Evolutionary conservation across 1,140 invertebrate species (phyloP), one percentile per base, ranked within the genome.

Genomic region (Drosophila saltans): DNA sequence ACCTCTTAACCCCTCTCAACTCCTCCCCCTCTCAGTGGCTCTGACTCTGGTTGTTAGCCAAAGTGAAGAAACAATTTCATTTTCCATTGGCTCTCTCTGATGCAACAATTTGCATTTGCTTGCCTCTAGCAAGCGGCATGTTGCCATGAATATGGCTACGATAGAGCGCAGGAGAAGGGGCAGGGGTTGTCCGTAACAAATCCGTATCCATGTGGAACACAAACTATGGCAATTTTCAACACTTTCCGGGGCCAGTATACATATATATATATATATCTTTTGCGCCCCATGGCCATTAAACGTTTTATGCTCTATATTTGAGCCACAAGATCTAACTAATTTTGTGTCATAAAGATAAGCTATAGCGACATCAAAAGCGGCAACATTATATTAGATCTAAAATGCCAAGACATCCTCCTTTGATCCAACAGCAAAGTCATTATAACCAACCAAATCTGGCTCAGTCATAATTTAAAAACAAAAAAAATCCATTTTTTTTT

Each of bases 51-150:
- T 33, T 57, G 55, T 33, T 36, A 59, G 55, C 30, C 55, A 57
- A 57, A 57, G 57, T 59, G 57, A 40, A 59, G 57, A 59, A 59
- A 59, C 57, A 59, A 59, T 59, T 59, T 59, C 57, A 59, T 59
- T 59, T 59, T 59, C 60, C 60, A 45, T 43, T 62, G 60, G 36
- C 40, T 62, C 60, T 43, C 57, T 43, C 57, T 59, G 57, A 59
- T 59, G 57, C 57, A 59, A 59, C 57, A 59, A 59, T 59, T 59
- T 59, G 57, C 57, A 59, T 59, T 59, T 40, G 16, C 57, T 59
- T 59, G 57, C 57, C 57, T 59, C 16, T 59, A 59, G 57, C 36
- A 39, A 24, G 33, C 21, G 21, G 21, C 45, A 52, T 52, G 45
- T 26, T 26, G 45, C 45, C 45, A 30, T 30, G 28, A 30, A 30